Base-by-base conservation (phyloP, 1,140 invertebrate genomes). In the Luehdorfia chinensis region DNA sequence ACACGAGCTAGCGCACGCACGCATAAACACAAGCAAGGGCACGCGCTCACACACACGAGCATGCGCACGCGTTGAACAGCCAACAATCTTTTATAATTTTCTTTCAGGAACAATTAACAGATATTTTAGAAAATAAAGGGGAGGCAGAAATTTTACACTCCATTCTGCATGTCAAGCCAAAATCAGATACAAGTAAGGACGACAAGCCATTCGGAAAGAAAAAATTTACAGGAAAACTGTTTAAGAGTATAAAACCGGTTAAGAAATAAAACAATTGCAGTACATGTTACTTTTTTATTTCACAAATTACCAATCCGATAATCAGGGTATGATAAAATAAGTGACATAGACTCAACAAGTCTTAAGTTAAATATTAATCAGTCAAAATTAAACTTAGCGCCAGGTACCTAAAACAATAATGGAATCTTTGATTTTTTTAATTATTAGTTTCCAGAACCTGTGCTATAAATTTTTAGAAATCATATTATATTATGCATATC, bases 71-170 rank as follows among this genome's bases (percentile, higher is more conserved):
- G n/a, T n/a, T n/a, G n/a, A n/a, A n/a, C n/a, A n/a, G n/a, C n/a
- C n/a, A n/a, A n/a, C n/a, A 21, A 21, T 21, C 19, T 21, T 6
- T 21, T 21, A 21, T 6, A 21, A 21, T 6, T 21, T 21, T 21
- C 6, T 87, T 72, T 41, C 62, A 92, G 89, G 89, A 91, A 46
- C 89, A 94, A 67, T 62, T 96, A 34, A 67, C 67, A 12, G 85
- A 90, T 48, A 84, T 95, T 23, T 62, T 96, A 47, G 92, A 90
- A 53, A 95, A 91, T 59, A 89, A 89, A 77, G 87, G 75, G 53
- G 89, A 92, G 68, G 89, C 91, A 8, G 87, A 90, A 54, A 83
- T 88, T 39, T 75, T 93, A 11, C 89, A 91, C 62, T 87, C 88
- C 32, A 90, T 92, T 57, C 69, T 93, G 18, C 91, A 93, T 59